Evolutionary conservation across 2,888 invertebrate genomes (phyloP), one percentile per base, ranked within the genome.

Genomic region (Acronicta psi): DNA sequence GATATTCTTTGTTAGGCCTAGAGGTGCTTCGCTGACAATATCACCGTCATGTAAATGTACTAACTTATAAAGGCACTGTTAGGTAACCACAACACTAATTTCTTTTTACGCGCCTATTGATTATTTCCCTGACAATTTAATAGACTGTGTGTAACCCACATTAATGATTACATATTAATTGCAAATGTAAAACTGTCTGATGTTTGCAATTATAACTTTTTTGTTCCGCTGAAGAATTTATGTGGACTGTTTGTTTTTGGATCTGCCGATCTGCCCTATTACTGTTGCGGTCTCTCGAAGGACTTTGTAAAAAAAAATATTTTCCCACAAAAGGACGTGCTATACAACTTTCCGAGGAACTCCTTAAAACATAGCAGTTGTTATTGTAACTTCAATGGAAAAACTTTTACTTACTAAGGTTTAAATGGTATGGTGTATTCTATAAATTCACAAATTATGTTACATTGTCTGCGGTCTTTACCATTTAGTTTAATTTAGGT

Each of bases 1-100:
- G 84, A 83, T 83, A 67, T 80, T 82, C 79, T 79, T 83, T 84
- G 81, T 81, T 77, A 75, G 74, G 59, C 71, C 72, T 60, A 54
- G 66, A 76, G 73, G 71, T 75, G 58, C 69, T 71, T 75, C 70
- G 62, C 67, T 68, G 58, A 59, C 61, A 73, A 69, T 68, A 75
- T 68, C 56, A 23, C 44, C 42, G 56, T 14, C 47, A 53, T 46
- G 51, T 65, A 58, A 69, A 75, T 50, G 65, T 61, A 68, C 58
- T 69, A 70, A 77, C 69, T 70, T 71, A 58, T 59, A 55, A 66
- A 63, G 42, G 7, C 51, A 56, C 43, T 52, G 68, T 83, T 79
- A 76, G 67, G 69, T 81, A 83, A 82, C 78, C 29, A 52, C 67
- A 54, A 42, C 56, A 73, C 69, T 70, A 63, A 72, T 73, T 65